phyloP scores from a whole-genome alignment of 2,888 invertebrate species.

The Diaprepes abbreviatus region DNA sequence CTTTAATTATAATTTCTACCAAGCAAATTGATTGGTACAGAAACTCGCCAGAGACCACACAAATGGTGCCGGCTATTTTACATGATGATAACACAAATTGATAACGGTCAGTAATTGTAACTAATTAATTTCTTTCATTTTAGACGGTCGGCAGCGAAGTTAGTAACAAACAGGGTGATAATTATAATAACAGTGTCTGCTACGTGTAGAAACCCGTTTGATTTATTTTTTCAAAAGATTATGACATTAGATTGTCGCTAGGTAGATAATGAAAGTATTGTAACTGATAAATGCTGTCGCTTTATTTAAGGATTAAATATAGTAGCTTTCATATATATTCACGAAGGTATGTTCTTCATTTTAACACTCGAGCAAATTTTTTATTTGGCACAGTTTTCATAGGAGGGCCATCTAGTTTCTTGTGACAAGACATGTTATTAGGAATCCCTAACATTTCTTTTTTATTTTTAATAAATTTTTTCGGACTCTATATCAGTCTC shows the following conservation, averaged over 20 bases:
- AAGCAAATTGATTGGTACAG: slow-evolving; percentile 16
- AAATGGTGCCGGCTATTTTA: slow-evolving; percentile 56
- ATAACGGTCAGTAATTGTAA: slow-evolving; percentile 56
- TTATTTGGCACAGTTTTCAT: no score
- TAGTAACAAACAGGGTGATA: slow-evolving; percentile 36
- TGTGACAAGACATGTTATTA: no score
- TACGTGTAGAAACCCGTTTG: slow-evolving; percentile 22
- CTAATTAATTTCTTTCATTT: slow-evolving; percentile 55
- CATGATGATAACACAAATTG: slow-evolving; percentile 59
- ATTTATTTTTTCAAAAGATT: slow-evolving; percentile 17
- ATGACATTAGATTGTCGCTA: slow-evolving; percentile 9
- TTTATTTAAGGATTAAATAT: not conserved
- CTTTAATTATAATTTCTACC: not conserved
- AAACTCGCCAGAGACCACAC: slow-evolving; percentile 34
- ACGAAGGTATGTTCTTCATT: no score
- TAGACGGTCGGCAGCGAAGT: slow-evolving; percentile 28
- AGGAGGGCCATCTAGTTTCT: no score
- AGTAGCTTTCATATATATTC: no score
- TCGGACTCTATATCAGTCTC: no score
- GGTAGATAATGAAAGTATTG: not conserved
- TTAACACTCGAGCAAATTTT: no score
- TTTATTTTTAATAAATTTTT: no score
- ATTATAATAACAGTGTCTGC: slow-evolving; percentile 38
- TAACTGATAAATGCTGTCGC: not conserved
- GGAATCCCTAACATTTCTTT: no score